These are phyloP conservation scores for Percina caprodes DNA, from an alignment of 2,113 vertebrate genomes.

Conservation along the genomic window DNA sequence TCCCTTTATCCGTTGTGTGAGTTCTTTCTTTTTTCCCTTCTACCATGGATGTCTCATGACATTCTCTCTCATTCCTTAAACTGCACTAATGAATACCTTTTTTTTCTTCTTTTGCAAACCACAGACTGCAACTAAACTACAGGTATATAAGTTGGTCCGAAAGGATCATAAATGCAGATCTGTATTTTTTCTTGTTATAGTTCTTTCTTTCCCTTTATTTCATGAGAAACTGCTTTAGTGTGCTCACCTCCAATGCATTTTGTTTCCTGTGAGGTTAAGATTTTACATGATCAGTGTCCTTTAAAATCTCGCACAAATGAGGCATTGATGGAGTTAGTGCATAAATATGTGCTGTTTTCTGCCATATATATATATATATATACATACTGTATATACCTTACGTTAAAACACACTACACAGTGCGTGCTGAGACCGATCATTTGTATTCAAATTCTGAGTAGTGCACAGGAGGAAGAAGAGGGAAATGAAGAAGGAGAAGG, in stretches of 20 bases:
- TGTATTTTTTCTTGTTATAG: neutral
- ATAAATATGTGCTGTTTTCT: neutral
- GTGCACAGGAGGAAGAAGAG: too few relatives aligned
- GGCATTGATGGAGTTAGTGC: neutral
- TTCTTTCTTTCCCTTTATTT: neutral
- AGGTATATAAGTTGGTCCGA: constrained; percentile 1
- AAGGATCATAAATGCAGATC: neutral
- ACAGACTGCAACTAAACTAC: neutral
- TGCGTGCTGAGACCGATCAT: too few relatives aligned
- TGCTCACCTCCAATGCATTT: neutral
- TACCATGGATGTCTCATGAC: neutral
- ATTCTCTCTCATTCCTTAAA: neutral
- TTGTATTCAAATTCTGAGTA: too few relatives aligned
- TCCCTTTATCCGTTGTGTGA: neutral
- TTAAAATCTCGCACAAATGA: constrained; percentile 6
- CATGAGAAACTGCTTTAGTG: neutral
- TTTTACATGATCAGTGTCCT: constrained; percentile 1
- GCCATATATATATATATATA: too few relatives aligned
- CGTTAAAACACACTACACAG: too few relatives aligned
- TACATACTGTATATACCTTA: too few relatives aligned
- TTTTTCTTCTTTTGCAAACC: neutral
- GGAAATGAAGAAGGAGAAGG: too few relatives aligned
- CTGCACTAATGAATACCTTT: neutral
- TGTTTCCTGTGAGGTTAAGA: neutral
- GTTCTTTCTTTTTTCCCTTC: neutral